Evolutionary conservation across 2,113 vertebrate genomes (phyloP).

Genomic region (Podarcis muralis): DNA sequence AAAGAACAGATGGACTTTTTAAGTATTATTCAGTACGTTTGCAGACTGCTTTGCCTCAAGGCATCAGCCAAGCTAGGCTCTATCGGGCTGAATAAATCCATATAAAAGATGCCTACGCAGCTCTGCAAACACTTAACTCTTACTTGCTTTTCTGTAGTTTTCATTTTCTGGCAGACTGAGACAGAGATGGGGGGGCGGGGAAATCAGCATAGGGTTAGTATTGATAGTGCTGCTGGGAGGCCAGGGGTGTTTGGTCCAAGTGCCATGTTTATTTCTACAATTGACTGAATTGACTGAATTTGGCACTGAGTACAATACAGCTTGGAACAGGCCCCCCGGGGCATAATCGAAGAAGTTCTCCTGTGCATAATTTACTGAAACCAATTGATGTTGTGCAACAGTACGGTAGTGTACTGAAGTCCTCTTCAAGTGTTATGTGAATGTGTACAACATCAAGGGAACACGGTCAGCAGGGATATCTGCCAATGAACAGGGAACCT

Average conservation of each 20-base stretch:
- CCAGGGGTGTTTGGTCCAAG: background rate
- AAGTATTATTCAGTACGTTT: background rate
- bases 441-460: too few relatives aligned
- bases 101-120: conserved; percentile 47
- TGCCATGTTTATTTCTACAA: background rate
- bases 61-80: conserved; percentile 7
- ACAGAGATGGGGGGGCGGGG: background rate
- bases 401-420: background rate
- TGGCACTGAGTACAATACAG: background rate
- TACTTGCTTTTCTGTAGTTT: conserved; percentile 37
- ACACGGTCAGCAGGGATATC: too few relatives aligned
- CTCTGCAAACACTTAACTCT: conserved; percentile 29
- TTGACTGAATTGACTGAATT: background rate
- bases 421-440: too few relatives aligned
- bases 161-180: conserved; percentile 43
- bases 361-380: background rate
- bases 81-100: conserved; percentile 52
- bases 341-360: background rate
- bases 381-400: background rate
- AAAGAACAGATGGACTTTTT: conserved; percentile 11
- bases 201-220: background rate
- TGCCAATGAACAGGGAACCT: too few relatives aligned
- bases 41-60: conserved; percentile 36
- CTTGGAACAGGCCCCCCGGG: too few relatives aligned
- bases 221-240: background rate